Evolutionary conservation across 2,113 vertebrate species (phyloP), one percentile per base, ranked within the genome.

Genomic region (Scartelaos histophorus): DNA sequence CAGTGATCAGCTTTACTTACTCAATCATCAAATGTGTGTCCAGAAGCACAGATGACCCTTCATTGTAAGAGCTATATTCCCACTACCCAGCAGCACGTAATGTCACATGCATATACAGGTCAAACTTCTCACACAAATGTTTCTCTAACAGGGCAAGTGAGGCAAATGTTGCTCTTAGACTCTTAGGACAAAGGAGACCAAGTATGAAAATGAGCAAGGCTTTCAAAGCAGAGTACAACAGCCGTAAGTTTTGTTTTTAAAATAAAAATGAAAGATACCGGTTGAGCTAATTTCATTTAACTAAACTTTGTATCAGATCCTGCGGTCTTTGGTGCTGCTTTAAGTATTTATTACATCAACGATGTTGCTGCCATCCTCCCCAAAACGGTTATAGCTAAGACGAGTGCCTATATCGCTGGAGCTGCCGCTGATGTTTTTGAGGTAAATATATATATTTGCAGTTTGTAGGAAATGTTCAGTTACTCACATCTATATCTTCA

Each of bases 21-120:
- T 94, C 95, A 68, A 88, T 96, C 74, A 93, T 97, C 84, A 95
- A 93, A 82, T 89, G 93, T 65, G 78, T 96, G 80, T 82, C 94
- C 3, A 94, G 89, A 82, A 94, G 91, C 84, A 90, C 81, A 0
- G 47, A 2, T 29, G 4, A 81, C 0, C 82, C 89, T 51, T 76
- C 90, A 62, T 74, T 95, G 96, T 97, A 94, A 94, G 95, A 66
- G 21, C 19, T 13, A 43, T 71, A 3, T 61, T 68, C 49, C 5
- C 7, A 1, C 24, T 54, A 64, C 16, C 64, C 43, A 7, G 61
- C 66, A 34, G 13, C 29, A 29, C 13, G n/a, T 13, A 47, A 22
- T 13, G 69, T 29, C 6, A 49, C 54, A 1, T 35, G 66, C 0
- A 29, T 2, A 29, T 29, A n/a, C n/a, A 24, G 0, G 25, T 60